phyloP scores from a whole-genome alignment of 2,113 vertebrate genomes.

The Edolisoma coerulescens region DNA sequence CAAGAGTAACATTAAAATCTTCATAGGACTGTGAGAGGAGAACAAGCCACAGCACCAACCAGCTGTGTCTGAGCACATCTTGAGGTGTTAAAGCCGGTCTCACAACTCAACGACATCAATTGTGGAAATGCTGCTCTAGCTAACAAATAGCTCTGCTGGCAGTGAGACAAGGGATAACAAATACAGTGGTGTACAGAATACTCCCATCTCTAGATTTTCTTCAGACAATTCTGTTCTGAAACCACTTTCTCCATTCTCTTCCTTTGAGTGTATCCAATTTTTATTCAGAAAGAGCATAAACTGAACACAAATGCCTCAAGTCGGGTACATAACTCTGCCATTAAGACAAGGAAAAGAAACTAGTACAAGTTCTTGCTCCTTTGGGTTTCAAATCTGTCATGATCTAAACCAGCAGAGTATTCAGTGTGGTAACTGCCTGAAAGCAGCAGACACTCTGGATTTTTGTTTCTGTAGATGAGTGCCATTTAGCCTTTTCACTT shows the following conservation, averaged over 20 bases:
- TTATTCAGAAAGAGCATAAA: background rate
- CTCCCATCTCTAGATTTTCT: background rate
- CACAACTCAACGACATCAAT: background rate
- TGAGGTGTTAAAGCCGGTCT: background rate
- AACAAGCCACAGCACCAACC: background rate
- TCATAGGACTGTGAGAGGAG: background rate
- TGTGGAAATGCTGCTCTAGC: background rate
- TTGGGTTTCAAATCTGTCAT: background rate
- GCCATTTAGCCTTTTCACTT: background rate
- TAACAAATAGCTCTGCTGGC: background rate
- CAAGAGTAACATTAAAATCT: background rate
- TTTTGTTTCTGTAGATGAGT: background rate
- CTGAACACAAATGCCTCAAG: background rate
- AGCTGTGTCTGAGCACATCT: background rate
- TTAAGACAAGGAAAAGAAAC: background rate
- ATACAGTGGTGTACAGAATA: background rate
- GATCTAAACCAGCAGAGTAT: background rate
- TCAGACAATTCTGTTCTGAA: background rate
- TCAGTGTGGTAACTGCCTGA: background rate
- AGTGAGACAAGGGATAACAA: background rate
- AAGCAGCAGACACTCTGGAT: background rate
- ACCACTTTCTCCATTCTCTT: background rate
- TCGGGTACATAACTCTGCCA: background rate
- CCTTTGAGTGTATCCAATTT: background rate
- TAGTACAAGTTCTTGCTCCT: background rate